Evolutionary conservation across 2,797 vertebrate species (phyloP).

Genomic region (Oryzias sinensis): DNA sequence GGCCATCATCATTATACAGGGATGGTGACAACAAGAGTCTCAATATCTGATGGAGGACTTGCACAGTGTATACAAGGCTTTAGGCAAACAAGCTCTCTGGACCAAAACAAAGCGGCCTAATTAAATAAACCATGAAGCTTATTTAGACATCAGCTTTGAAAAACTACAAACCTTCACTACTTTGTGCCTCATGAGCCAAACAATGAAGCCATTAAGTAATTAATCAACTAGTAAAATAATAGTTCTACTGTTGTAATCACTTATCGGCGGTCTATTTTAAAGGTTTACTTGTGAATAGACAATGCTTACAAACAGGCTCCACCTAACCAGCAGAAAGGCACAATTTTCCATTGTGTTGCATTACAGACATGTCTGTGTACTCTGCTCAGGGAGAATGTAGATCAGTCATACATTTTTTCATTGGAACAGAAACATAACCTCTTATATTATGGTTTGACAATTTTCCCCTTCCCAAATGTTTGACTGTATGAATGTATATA

Average conservation of each 20-base stretch:
- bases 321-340: conserved; percentile 1
- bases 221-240: not conserved
- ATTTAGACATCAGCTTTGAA: not conserved
- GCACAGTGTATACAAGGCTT: not conserved
- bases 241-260: not conserved
- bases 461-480: too few relatives aligned
- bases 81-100: not conserved
- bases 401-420: too few relatives aligned
- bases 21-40: too few relatives aligned
- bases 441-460: too few relatives aligned
- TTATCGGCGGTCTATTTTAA: not conserved
- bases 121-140: not conserved
- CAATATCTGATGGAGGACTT: too few relatives aligned
- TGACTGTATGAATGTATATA: too few relatives aligned
- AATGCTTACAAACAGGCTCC: conserved; percentile 16
- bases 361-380: too few relatives aligned
- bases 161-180: not conserved
- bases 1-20: too few relatives aligned
- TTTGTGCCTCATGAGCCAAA: not conserved
- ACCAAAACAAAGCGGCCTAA: too few relatives aligned
- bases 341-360: too few relatives aligned
- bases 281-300: conserved; percentile 1
- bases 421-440: too few relatives aligned
- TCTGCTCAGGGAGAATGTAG: too few relatives aligned
- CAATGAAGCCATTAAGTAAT: not conserved